Evolutionary conservation across 1,140 invertebrate genomes (phyloP).

Genomic region (Anoplolepis gracilipes): DNA sequence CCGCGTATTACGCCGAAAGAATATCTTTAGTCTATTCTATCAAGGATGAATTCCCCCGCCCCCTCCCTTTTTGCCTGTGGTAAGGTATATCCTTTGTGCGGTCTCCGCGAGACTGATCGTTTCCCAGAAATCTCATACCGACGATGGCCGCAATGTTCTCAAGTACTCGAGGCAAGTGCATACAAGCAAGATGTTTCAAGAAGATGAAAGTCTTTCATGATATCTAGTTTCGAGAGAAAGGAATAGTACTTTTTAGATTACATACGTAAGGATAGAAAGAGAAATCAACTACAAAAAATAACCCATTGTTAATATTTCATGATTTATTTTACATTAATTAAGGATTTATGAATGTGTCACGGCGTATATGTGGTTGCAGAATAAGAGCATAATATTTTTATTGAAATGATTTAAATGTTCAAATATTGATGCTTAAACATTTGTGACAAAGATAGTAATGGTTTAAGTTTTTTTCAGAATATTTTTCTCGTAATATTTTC

Average conservation of each 20-base stretch:
- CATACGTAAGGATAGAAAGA: background rate
- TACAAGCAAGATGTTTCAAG: background rate
- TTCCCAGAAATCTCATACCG: slow-evolving; percentile 44
- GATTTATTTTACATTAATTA: background rate
- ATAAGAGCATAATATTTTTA: background rate
- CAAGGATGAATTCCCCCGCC: background rate
- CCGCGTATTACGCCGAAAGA: slow-evolving; percentile 12
- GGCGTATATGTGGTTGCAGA: background rate
- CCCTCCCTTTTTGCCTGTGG: background rate
- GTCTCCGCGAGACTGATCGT: background rate
- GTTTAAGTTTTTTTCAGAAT: background rate
- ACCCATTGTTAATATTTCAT: background rate
- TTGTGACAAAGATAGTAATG: background rate
- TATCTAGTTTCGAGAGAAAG: background rate
- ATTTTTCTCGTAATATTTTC: background rate
- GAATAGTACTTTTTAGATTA: background rate
- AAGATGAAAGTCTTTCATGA: background rate
- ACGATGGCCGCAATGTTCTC: background rate
- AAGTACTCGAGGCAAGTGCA: background rate
- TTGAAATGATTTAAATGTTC: background rate
- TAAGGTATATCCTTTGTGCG: background rate
- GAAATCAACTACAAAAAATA: background rate
- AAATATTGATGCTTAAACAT: background rate
- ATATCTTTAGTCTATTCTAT: background rate
- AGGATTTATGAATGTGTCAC: background rate